phyloP scores from a whole-genome alignment of 1,140 invertebrate genomes.

The Sycophaga agraensis region DNA sequence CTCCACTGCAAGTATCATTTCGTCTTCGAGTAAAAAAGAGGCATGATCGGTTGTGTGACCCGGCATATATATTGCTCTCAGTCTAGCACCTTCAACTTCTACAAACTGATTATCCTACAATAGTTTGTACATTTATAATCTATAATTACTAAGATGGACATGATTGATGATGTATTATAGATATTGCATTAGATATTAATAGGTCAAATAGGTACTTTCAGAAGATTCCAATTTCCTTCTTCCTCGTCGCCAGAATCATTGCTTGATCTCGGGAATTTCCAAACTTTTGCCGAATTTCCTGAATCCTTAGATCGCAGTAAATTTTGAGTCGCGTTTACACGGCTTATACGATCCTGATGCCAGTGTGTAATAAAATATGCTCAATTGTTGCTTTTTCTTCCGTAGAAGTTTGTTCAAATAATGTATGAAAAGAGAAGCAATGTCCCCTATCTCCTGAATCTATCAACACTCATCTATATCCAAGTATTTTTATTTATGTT shows the following conservation, averaged over 20 bases:
- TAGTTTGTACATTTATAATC: no score
- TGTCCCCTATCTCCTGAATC: conserved; percentile 84
- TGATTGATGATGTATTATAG: no score
- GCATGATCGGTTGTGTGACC: conserved; percentile 96
- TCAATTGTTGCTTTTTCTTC: conserved; percentile 75
- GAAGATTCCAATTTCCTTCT: conserved; percentile 42
- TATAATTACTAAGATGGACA: no score
- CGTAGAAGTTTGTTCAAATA: no score
- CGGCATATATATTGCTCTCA: conserved; percentile 85
- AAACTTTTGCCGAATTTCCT: conserved; percentile 57
- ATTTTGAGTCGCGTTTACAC: conserved; percentile 70
- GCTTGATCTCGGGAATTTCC: conserved; percentile 71
- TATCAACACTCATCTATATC: conserved; percentile 80
- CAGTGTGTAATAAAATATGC: conserved; percentile 90
- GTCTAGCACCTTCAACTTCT: conserved; percentile 81
- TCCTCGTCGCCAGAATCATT: conserved; percentile 55
- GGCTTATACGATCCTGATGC: conserved; percentile 96
- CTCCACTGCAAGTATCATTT: conserved; percentile 91
- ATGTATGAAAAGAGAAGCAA: no score
- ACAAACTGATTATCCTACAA: conserved; percentile 75
- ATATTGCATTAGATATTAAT: no score
- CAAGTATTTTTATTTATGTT: background rate
- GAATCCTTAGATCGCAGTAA: conserved; percentile 44
- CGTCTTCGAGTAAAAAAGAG: conserved; percentile 77
- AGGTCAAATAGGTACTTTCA: conserved; percentile 10